Evolutionary conservation across 2,797 vertebrate genomes (phyloP).

Genomic region (Diplodus sargus): DNA sequence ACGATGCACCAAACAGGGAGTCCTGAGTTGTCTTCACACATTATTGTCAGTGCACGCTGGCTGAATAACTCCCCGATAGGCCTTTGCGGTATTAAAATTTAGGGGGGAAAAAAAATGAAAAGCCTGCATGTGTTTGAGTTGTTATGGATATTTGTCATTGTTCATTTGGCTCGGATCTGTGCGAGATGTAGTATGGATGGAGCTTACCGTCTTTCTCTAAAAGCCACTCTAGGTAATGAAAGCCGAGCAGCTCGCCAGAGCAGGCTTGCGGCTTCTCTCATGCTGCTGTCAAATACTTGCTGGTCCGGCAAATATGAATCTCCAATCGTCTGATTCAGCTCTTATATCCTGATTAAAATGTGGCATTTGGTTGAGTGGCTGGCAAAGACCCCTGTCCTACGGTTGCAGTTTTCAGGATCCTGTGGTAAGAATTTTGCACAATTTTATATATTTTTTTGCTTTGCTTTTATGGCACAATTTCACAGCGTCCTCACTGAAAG

Average conservation of each 20-base stretch:
- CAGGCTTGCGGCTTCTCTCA: constrained; percentile 69
- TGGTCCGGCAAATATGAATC: constrained; percentile 84
- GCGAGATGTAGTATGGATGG: constrained; percentile 59
- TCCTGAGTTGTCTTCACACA: constrained; percentile 33
- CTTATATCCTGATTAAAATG: constrained; percentile 74
- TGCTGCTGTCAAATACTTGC: constrained; percentile 83
- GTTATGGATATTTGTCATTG: constrained; percentile 66
- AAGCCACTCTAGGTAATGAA: constrained; percentile 87
- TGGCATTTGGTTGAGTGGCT: constrained; percentile 63
- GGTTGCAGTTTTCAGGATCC: constrained; percentile 11
- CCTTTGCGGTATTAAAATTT: constrained; percentile 49
- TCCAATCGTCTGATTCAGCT: constrained; percentile 81
- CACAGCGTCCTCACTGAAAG: constrained; percentile 8
- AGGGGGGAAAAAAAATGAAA: constrained; percentile 25
- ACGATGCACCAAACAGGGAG: constrained; percentile 33
- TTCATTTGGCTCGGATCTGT: constrained; percentile 64
- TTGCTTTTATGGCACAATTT: background rate
- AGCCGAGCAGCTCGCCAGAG: constrained; percentile 76
- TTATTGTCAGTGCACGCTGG: constrained; percentile 40
- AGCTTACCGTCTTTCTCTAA: constrained; percentile 67
- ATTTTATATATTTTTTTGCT: background rate
- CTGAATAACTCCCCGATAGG: constrained; percentile 47
- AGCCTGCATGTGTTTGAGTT: constrained; percentile 47
- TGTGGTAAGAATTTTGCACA: constrained; percentile 8
- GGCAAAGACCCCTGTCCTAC: constrained; percentile 30